A percentile compares a stretch with the other conserved stretches of the same genome.
Evolutionary conservation across 2,113 vertebrate species (phyloP).

Genomic region (Catharus bicknelli): DNA sequence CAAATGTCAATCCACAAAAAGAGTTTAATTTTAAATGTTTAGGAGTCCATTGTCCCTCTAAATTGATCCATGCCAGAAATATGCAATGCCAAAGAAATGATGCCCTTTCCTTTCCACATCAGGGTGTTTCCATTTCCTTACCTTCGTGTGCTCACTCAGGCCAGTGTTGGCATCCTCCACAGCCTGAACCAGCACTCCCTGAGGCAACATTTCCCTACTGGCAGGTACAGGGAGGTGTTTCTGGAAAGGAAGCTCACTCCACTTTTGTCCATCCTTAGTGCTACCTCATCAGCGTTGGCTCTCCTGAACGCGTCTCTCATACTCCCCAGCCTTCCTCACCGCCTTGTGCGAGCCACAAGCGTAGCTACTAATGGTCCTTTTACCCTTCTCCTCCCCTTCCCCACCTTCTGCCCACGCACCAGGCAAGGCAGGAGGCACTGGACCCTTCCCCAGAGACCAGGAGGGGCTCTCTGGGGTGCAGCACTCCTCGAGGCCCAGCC

Average conservation of each 20-base stretch:
- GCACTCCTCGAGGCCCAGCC: fast-evolving
- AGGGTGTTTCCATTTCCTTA: background rate
- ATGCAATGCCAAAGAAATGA: conserved; percentile 30
- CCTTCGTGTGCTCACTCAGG: background rate
- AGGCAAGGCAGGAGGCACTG: background rate
- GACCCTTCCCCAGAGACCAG: background rate
- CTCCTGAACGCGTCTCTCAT: background rate
- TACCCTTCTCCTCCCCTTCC: background rate
- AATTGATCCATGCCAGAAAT: conserved; percentile 2
- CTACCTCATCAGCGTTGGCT: conserved; percentile 57
- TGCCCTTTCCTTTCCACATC: background rate
- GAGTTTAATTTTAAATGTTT: background rate
- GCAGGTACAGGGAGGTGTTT: background rate
- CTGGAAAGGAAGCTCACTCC: background rate
- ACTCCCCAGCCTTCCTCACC: background rate
- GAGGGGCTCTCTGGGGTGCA: background rate
- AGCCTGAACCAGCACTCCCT: background rate
- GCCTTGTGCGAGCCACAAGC: background rate
- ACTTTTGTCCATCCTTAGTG: conserved; percentile 8
- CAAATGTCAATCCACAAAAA: background rate
- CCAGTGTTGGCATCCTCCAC: background rate
- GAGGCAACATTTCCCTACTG: background rate
- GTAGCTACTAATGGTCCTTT: conserved; percentile 8
- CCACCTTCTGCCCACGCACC: fast-evolving
- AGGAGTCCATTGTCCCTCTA: background rate